Base-by-base conservation (phyloP, 2,888 invertebrate genomes). In the Euclidia mi region DNA sequence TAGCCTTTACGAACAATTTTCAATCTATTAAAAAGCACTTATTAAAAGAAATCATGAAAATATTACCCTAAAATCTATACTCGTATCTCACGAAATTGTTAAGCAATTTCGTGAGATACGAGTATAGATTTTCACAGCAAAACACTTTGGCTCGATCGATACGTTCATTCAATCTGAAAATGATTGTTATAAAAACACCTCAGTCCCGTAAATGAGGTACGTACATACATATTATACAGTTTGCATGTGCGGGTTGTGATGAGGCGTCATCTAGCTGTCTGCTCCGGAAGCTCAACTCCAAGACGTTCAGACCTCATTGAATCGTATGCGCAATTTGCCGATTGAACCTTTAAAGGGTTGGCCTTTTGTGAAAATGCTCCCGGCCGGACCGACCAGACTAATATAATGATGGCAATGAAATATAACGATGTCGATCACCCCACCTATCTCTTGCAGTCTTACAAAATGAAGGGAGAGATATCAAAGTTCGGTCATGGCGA, bases 251-350 rank as follows among this genome's bases (percentile, higher is more conserved):
- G 73, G 56, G 11, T 71, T 60, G 71, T 65, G n/a, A n/a, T n/a
- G 65, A 48, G 69, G 53, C 63, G 56, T 65, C 70, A 73, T 74
- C 65, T 67, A 57, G 56, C 56, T 70, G 87, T 84, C 88, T 86
- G 76, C 78, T 65, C 76, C 81, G 85, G 87, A 87, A 79, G 71
- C 77, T 73, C 65, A 52, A 67, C 60, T 57, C 58, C 47, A 68
- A 71, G 74, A 71, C 73, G 76, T 80, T 79, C 79, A 78, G 73
- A 82, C 84, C 80, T 83, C 88, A 85, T 87, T 87, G 85, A 84
- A 79, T 83, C 78, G 79, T 82, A 83, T 85, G 88, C 85, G 78
- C 88, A 85, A 87, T 88, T 87, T 88, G 80, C 74, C 76, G 64
- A 82, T 81, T 73, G 73, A 78, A 81, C 81, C 78, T 79, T 69